Percentiles rank a stretch among this genome's conserved stretches.
These are phyloP conservation scores for Hepsetus odoe DNA, from an alignment of 2,113 vertebrate genomes.

Conservation along the genomic window DNA sequence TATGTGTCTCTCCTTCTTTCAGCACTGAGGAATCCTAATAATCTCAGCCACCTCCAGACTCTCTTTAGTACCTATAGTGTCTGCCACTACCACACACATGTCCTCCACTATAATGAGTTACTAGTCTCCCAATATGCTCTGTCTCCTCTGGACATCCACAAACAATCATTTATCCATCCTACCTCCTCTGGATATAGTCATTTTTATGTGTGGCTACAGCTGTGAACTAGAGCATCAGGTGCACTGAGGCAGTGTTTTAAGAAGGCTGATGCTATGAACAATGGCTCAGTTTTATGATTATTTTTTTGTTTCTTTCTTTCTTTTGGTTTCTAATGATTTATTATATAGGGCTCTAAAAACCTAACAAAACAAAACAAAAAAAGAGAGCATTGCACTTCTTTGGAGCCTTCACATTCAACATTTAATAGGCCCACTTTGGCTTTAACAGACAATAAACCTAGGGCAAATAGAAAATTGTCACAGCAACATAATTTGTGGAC, in stretches of 20 bases:
- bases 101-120: constrained; percentile 19
- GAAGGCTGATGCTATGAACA: background rate
- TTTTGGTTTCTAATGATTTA: too few relatives aligned
- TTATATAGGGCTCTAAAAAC: too few relatives aligned
- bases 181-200: background rate
- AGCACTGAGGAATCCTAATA: constrained; percentile 16
- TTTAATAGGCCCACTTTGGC: too few relatives aligned
- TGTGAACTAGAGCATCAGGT: background rate
- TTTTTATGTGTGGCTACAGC: background rate
- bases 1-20: constrained; percentile 30
- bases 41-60: constrained; percentile 8
- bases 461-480: too few relatives aligned
- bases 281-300: too few relatives aligned
- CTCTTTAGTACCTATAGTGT: background rate
- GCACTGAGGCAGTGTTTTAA: background rate
- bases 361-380: too few relatives aligned
- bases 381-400: too few relatives aligned
- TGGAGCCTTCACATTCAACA: too few relatives aligned
- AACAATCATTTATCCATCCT: background rate
- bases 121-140: constrained; percentile 24
- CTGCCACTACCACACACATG: constrained; percentile 22
- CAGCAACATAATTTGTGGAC: too few relatives aligned
- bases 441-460: too few relatives aligned
- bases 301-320: too few relatives aligned
- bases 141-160: background rate